Evolutionary conservation across 1,140 invertebrate genomes (phyloP), one percentile per base, ranked within the genome.

Genomic region (Parapsyche elsis): DNA sequence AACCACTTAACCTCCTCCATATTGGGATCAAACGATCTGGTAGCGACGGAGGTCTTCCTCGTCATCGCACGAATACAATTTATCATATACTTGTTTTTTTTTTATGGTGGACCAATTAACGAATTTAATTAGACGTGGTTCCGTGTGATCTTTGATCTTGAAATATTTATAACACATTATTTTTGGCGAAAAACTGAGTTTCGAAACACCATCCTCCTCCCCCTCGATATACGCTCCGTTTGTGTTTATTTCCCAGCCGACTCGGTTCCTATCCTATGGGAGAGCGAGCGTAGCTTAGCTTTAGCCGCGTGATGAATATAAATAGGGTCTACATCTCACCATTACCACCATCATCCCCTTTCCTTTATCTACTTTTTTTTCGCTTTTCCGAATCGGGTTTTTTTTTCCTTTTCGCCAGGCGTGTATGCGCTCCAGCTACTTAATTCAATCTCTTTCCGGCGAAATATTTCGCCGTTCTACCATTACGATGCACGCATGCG

Each of bases 21-120:
- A 76, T 76, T 76, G 73, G 73, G 73, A 76, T 76, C 73, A 76
- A 76, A 76, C 73, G 73, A 76, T 76, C n/a, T 38, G 73, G 26
- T 46, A 76, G 49, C 24, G 46, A 73, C 44, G 49, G 44, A 76
- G 73, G 44, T 53, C 21, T 21, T 30, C 49, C 46, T 30, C 21
- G 7, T 5, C 12, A 16, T 12, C 44, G 46, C 70, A 57, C 53
- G 12, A 45, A 73, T 46, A 45, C n/a, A 38, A 38, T 38, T 38
- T 38, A 38, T 38, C 7, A 38, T 7, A 7, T 38, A 7, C 7
- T 38, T 38, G 1, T 38, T 38, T 38, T 38, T 38, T 38, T 38
- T 38, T 38, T 38, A 38, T 7, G 1, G 7, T 38, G 30, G 1
- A 38, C 7, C 30, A 38, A 38, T 38, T 38, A 38, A 38, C 30